Percentiles rank a stretch among this genome's conserved stretches.
phyloP scores from a whole-genome alignment of 37 sponge, comb jelly and placozoan genomes.

The Geodia barretti region DNA sequence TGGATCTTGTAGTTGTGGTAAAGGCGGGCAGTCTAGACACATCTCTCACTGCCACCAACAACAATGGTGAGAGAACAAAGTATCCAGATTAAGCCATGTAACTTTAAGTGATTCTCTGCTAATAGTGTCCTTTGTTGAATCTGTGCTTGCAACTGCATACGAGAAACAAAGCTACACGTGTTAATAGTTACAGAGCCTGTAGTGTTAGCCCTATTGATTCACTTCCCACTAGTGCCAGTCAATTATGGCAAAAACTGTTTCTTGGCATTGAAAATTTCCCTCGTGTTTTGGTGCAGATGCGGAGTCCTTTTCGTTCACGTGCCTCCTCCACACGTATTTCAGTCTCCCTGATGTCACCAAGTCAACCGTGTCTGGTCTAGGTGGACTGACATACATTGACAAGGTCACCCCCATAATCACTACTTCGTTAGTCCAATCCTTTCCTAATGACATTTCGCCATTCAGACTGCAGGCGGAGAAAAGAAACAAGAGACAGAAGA shows the following conservation, averaged over 20 bases:
- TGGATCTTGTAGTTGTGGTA: constrained; percentile 58
- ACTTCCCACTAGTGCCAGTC: too few relatives aligned
- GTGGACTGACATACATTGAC: constrained; percentile 69
- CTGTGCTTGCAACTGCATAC: too few relatives aligned
- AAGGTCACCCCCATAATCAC: constrained; percentile 48
- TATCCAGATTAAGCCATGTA: too few relatives aligned
- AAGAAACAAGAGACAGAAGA: constrained; percentile 56
- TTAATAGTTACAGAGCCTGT: neutral
- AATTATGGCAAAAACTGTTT: too few relatives aligned
- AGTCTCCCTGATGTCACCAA: constrained; percentile 70
- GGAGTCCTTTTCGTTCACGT: constrained; percentile 77
- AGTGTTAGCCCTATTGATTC: too few relatives aligned
- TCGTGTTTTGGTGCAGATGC: constrained; percentile 23
- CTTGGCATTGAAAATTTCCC: too few relatives aligned
- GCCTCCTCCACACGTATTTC: constrained; percentile 91
- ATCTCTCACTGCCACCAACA: constrained; percentile 29
- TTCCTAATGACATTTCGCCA: neutral
- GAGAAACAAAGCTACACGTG: neutral
- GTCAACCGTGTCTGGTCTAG: constrained; percentile 80
- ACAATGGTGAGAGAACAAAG: constrained; percentile 66
- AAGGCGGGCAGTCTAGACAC: constrained; percentile 36
- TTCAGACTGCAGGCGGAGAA: constrained; percentile 45
- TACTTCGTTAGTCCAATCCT: neutral
- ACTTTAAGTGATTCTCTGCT: too few relatives aligned
- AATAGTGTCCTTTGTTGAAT: too few relatives aligned